Evolutionary conservation across 2,797 vertebrate species (phyloP).

Genomic region (Dipus sagitta): DNA sequence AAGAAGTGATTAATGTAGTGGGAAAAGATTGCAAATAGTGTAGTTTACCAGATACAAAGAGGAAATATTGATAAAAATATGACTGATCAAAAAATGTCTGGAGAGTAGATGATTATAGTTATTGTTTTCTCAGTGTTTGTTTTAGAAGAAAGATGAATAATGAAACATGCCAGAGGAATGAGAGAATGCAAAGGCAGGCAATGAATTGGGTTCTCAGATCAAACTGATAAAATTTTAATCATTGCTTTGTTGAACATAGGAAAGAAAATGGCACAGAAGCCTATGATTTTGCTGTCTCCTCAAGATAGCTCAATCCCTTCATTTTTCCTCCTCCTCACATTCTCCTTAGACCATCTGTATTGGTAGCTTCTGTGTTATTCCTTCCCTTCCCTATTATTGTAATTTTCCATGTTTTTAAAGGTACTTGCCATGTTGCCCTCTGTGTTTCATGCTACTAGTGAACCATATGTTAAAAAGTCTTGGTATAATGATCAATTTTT

Average conservation of each 20-base stretch:
- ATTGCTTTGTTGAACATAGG: background rate
- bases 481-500: background rate
- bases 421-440: background rate
- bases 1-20: background rate
- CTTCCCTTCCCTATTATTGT: background rate
- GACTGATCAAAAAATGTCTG: background rate
- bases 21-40: background rate
- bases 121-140: background rate
- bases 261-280: background rate
- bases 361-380: background rate
- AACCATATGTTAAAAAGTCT: background rate
- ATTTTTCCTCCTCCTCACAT: background rate
- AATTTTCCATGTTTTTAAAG: background rate
- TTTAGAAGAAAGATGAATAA: background rate
- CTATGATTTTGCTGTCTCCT: background rate
- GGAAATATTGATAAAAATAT: background rate
- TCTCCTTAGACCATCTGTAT: background rate
- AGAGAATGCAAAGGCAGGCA: background rate
- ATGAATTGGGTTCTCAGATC: background rate
- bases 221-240: background rate
- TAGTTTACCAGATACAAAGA: background rate
- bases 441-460: background rate
- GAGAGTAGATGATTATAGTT: background rate
- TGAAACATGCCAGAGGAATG: background rate
- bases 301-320: background rate